phyloP scores from a whole-genome alignment of 2,888 invertebrate species.

The Gari tellinella region DNA sequence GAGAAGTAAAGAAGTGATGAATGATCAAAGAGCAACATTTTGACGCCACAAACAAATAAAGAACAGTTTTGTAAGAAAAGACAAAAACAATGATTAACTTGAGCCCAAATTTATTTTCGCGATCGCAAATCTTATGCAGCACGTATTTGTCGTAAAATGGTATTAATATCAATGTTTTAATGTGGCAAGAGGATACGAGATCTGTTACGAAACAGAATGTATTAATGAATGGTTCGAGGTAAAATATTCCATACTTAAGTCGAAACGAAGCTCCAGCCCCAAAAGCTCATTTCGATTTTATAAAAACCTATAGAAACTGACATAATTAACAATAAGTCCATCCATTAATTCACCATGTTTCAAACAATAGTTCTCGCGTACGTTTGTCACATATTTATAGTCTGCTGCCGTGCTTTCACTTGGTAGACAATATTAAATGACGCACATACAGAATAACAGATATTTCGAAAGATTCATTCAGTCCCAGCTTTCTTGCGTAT shows the following conservation, averaged over 20 bases:
- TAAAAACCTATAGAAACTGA: slow-evolving; percentile 8
- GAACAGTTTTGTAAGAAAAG: too few relatives aligned
- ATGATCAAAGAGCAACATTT: too few relatives aligned
- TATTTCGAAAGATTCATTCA: not conserved
- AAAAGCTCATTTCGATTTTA: slow-evolving; percentile 2
- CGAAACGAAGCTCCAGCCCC: slow-evolving; percentile 13
- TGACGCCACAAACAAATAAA: too few relatives aligned
- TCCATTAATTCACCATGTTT: not conserved
- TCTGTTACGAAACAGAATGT: not conserved
- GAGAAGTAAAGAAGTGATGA: too few relatives aligned
- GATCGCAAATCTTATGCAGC: slow-evolving; percentile 1
- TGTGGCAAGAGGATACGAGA: not conserved
- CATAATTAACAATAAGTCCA: not conserved
- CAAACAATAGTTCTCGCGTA: too few relatives aligned
- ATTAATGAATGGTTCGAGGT: not conserved
- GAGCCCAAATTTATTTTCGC: slow-evolving; percentile 49
- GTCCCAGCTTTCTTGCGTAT: not conserved
- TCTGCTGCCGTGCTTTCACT: too few relatives aligned
- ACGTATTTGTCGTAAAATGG: not conserved
- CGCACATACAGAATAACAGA: too few relatives aligned
- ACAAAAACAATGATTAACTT: slow-evolving; percentile 17
- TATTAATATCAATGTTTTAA: too few relatives aligned
- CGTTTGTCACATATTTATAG: too few relatives aligned
- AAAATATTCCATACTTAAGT: too few relatives aligned
- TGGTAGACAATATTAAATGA: too few relatives aligned